Percentiles rank a stretch among this genome's conserved stretches.
Evolutionary conservation across 2,113 vertebrate genomes (phyloP).

Genomic region (Murina feae): DNA sequence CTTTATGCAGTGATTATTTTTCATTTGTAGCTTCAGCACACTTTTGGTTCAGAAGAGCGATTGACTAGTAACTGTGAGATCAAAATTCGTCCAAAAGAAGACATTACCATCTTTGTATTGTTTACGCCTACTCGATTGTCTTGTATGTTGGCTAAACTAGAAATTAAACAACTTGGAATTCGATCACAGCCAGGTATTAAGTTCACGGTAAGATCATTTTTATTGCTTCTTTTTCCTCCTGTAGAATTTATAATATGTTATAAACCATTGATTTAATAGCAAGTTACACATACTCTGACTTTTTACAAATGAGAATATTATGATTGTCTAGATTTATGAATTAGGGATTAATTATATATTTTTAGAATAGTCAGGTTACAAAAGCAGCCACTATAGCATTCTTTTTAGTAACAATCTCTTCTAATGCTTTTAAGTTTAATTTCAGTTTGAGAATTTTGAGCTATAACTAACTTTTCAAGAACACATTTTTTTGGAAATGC

Average conservation of each 20-base stretch:
- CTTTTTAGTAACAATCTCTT: neutral
- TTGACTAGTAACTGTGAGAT: constrained; percentile 89
- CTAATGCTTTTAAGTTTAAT: neutral
- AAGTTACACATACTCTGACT: neutral
- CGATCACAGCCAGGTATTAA: constrained; percentile 90
- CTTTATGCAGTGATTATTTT: constrained; percentile 26
- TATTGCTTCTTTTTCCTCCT: neutral
- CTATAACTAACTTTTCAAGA: neutral
- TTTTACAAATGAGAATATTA: neutral
- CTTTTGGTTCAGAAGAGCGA: constrained; percentile 91
- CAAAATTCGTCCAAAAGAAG: constrained; percentile 90
- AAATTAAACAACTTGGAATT: constrained; percentile 93
- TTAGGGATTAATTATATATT: neutral
- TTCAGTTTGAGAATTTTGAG: constrained; percentile 33
- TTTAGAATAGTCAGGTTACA: neutral
- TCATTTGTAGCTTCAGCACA: constrained; percentile 88
- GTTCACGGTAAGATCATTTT: constrained; percentile 89
- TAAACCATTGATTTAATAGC: neutral
- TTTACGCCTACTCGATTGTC: constrained; percentile 93
- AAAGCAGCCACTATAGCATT: neutral
- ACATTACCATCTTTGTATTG: constrained; percentile 87
- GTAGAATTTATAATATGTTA: neutral
- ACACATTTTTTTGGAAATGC: neutral
- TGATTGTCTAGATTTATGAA: neutral
- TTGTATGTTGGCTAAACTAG: constrained; percentile 94